Conservation (phyloP, 1,140 invertebrate genomes). For the Nasonia longicornis region DNA sequence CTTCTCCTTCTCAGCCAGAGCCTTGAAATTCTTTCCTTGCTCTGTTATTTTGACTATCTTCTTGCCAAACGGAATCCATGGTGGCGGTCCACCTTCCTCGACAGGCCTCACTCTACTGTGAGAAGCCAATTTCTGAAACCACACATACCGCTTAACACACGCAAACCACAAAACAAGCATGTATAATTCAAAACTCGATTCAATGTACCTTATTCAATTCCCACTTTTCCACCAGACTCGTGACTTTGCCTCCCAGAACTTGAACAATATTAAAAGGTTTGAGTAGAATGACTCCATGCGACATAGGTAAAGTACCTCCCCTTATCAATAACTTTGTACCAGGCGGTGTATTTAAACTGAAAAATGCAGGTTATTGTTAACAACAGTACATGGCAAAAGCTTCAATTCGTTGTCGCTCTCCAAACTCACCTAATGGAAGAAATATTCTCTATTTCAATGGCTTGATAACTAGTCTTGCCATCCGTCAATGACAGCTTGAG, state of each 20-base stretch:
- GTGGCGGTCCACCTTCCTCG: conserved; percentile 82
- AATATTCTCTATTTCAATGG: conserved; percentile 79
- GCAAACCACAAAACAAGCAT: too few relatives aligned
- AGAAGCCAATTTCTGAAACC: conserved; percentile 76
- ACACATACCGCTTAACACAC: not conserved
- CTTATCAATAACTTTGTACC: conserved; percentile 66
- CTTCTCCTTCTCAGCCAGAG: conserved; percentile 74
- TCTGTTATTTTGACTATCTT: conserved; percentile 74
- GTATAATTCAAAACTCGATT: too few relatives aligned
- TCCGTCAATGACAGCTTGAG: conserved; percentile 87
- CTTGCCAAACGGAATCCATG: conserved; percentile 92
- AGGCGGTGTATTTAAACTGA: conserved; percentile 67
- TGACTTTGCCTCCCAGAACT: conserved; percentile 84
- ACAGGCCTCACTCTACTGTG: conserved; percentile 74
- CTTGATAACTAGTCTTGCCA: conserved; percentile 83
- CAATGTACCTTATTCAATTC: conserved; percentile 79
- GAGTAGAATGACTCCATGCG: conserved; percentile 81
- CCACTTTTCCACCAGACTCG: conserved; percentile 90
- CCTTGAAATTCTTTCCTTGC: conserved; percentile 79
- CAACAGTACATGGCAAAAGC: too few relatives aligned
- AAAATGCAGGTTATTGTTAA: conserved; percentile 1
- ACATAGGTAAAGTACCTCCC: conserved; percentile 63
- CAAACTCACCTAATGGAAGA: conserved; percentile 72
- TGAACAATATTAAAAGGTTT: conserved; percentile 74
- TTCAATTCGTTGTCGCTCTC: too few relatives aligned